Conservation (phyloP, 64 coral and sea anemone genomes). For the Astreopora myriophthalma region DNA sequence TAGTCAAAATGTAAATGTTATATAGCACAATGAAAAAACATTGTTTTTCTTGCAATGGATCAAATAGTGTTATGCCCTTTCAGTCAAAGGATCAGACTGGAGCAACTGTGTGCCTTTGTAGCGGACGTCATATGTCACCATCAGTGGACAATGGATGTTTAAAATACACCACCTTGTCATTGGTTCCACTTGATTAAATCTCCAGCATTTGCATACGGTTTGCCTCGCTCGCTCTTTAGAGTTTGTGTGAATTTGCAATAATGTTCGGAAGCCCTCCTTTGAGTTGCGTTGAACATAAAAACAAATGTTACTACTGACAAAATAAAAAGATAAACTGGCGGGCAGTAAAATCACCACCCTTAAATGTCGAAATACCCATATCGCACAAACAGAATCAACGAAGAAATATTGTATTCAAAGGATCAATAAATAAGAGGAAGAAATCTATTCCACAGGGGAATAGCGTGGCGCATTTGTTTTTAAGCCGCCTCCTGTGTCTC, state of each 20-base stretch:
- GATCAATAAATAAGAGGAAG: neutral
- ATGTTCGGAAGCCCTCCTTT: neutral
- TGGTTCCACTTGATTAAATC: constrained; percentile 45
- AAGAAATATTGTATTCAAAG: neutral
- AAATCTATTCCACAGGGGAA: neutral
- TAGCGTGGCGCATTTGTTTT: neutral
- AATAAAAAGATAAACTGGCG: neutral
- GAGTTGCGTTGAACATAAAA: neutral
- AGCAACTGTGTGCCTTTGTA: neutral
- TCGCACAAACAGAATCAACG: neutral
- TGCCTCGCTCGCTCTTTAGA: neutral
- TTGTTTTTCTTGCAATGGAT: neutral
- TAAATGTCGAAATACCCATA: neutral
- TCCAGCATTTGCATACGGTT: constrained; percentile 18
- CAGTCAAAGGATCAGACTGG: neutral
- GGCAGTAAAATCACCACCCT: neutral
- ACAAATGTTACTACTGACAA: neutral
- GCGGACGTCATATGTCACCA: neutral
- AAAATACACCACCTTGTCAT: constrained; percentile 22
- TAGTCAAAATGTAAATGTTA: neutral
- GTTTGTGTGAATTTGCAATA: neutral
- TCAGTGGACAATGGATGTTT: constrained; percentile 21
- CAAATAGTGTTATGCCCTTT: neutral
- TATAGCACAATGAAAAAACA: neutral
- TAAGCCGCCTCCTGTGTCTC: neutral